Base-by-base conservation (phyloP, 30 jellyfish, hydroid and myxozoan genomes). In the Aurelia sp. region DNA sequence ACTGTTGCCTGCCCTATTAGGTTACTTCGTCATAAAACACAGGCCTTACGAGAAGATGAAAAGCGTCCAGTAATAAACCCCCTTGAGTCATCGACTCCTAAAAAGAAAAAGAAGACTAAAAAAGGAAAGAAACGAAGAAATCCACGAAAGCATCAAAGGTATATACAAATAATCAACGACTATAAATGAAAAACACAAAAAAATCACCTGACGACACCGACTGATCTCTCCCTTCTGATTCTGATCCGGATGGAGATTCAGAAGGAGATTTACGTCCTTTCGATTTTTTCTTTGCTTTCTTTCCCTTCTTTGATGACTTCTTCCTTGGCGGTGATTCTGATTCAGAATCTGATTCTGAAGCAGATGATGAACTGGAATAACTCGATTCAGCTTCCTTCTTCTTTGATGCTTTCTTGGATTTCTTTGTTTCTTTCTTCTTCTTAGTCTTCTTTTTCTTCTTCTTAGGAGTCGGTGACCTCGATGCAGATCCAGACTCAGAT, bases 251-350 rank as follows among this genome's bases (percentile, higher is more conserved):
- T 40, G 66, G 53, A 41, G 71, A 47, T 18, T 60, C 55, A 44
- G 55, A 44, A 44, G 55, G 55, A 44, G 55, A 44, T 44, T 44
- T 52, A 19, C 55, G 58, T 5, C 59, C 21, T 27, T 52, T 81
- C 1, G 55, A 21, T 21, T 35, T 73, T 21, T 81, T 67, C 83
- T 81, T 81, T n/a, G 18, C 57, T 41, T 62, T 59, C 66, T 66
- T 81, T 16, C 76, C 21, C 48, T 81, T 81, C 66, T 65, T 81
- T 13, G 83, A 20, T 5, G 86, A 65, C 21, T 81, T 81, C 37
- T 67, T 81, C 66, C 90, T 81, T 13, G 79, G 58, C 17, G 90
- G 90, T 13, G 90, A 81, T 7, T 60, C 78, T 21, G 88, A 77
- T 40, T 62, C 82, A 4, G 82, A 44, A 35, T 65, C 90, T n/a